Evolutionary conservation across 2,797 vertebrate genomes (phyloP).

Genomic region (Sparidentex hasta): DNA sequence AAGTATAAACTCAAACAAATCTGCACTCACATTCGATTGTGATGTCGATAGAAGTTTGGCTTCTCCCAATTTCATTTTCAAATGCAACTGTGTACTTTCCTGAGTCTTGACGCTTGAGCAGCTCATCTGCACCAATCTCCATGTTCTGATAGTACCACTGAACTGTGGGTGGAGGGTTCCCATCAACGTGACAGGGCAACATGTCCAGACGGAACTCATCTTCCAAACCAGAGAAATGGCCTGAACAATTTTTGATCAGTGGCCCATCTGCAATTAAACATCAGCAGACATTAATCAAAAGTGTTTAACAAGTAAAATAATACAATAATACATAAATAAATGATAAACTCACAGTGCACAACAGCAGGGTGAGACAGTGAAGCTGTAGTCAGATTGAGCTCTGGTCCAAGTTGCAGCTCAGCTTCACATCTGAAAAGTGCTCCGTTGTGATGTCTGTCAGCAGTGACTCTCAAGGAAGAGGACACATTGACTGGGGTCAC

Average conservation of each 20-base stretch:
- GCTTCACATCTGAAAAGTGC: conserved; percentile 61
- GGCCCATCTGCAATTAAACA: conserved; percentile 67
- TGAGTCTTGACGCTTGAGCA: conserved; percentile 54
- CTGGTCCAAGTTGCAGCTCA: conserved; percentile 64
- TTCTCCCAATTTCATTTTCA: background rate
- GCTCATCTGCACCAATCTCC: background rate
- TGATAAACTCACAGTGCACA: conserved; percentile 67
- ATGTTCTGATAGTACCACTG: conserved; percentile 45
- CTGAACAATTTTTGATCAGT: background rate
- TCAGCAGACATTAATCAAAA: background rate
- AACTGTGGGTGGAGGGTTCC: conserved; percentile 64
- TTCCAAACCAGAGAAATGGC: background rate
- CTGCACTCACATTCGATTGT: conserved; percentile 72
- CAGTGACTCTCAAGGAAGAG: background rate
- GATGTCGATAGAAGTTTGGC: conserved; percentile 17
- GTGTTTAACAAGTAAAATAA: background rate
- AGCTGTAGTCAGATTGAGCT: background rate
- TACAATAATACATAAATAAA: background rate
- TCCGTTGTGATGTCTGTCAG: conserved; percentile 35
- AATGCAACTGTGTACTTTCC: conserved; percentile 48
- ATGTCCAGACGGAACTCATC: conserved; percentile 8
- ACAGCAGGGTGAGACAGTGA: conserved; percentile 37
- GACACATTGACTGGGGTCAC: background rate
- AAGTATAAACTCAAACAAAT: background rate
- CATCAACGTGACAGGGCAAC: conserved; percentile 33